Conservation (phyloP, 2,888 invertebrate species). For the Mythimna impura region DNA sequence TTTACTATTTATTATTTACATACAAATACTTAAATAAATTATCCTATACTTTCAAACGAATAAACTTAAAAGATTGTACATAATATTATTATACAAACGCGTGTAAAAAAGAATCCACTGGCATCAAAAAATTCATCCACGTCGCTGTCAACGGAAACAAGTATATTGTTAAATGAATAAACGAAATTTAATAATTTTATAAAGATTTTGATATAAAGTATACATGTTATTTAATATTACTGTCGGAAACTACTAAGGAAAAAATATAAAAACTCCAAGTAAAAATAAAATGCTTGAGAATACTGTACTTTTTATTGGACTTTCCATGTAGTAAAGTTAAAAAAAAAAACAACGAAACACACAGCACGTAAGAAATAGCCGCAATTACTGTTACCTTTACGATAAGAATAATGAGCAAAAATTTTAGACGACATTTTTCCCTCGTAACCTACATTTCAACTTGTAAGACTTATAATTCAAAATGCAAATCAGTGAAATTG, state of each 20-base stretch:
- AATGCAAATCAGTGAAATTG: conserved; percentile 6
- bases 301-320: neutral
- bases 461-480: neutral
- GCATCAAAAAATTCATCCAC: too few species aligned
- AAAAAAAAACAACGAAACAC: conserved; percentile 5
- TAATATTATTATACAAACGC: too few species aligned
- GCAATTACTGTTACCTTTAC: conserved; percentile 20
- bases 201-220: too few species aligned
- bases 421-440: conserved; percentile 8
- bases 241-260: neutral
- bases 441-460: conserved; percentile 7
- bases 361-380: neutral
- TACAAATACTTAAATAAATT: too few species aligned
- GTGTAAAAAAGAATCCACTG: too few species aligned
- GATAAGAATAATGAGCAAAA: conserved; percentile 21
- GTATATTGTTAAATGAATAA: too few species aligned
- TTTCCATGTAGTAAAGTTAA: neutral
- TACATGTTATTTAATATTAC: neutral
- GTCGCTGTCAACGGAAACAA: too few species aligned
- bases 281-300: neutral
- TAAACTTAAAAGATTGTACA: too few species aligned
- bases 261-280: neutral
- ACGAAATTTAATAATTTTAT: too few species aligned
- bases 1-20: too few species aligned
- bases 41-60: too few species aligned